Percentiles rank a stretch among this genome's conserved stretches.
Evolutionary conservation across 2,797 vertebrate species (phyloP).

Genomic region (Glyptemys insculpta): DNA sequence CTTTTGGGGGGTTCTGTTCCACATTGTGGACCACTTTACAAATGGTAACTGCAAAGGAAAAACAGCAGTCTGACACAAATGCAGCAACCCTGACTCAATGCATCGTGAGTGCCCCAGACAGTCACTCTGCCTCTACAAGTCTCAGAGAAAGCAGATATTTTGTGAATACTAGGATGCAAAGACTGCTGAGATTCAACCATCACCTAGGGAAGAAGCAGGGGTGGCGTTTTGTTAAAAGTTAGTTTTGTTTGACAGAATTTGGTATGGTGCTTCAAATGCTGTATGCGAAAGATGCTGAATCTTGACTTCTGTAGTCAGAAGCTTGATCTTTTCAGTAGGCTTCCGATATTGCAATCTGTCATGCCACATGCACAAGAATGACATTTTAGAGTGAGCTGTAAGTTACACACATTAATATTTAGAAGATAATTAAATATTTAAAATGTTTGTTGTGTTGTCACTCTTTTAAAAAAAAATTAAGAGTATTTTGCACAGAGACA

Average conservation of each 20-base stretch:
- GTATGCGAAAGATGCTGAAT: neutral
- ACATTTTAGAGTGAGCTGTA: conserved; percentile 48
- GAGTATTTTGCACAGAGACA: conserved; percentile 56
- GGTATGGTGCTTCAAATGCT: neutral
- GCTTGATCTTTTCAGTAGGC: neutral
- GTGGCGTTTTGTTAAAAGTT: neutral
- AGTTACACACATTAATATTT: conserved; percentile 21
- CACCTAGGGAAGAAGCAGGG: neutral
- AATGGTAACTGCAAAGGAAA: neutral
- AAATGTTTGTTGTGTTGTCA: conserved; percentile 48
- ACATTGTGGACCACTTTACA: neutral
- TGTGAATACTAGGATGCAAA: neutral
- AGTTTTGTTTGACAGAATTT: neutral
- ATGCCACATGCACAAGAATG: neutral
- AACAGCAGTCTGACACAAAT: neutral
- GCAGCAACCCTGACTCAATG: neutral
- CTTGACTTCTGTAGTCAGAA: neutral
- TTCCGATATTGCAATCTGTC: neutral
- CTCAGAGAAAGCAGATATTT: neutral
- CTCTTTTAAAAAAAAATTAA: conserved; percentile 3
- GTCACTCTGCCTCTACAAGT: neutral
- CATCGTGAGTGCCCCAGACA: neutral
- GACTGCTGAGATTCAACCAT: neutral
- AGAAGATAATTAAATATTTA: conserved; percentile 52
- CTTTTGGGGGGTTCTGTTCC: neutral